Evolutionary conservation across 1,140 invertebrate genomes (phyloP), one percentile per base, ranked within the genome.

Genomic region (Anoplolepis gracilipes): DNA sequence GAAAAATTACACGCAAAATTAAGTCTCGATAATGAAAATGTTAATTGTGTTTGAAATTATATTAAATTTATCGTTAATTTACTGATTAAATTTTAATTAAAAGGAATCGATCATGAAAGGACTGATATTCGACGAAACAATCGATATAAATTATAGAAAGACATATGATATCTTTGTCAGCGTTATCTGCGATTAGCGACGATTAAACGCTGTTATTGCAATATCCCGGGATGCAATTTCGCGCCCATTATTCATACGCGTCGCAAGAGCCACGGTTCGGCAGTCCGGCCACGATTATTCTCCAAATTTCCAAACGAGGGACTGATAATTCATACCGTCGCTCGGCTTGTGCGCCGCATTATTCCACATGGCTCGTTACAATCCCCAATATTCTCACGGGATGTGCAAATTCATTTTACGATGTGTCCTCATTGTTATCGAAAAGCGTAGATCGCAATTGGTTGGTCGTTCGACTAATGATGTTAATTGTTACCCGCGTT

Each of bases 321-420:
- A 16, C 84, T 64, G 84, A 82, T 89, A 88, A 89, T 88, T 86
- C 64, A 89, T 88, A 82, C 22, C 75, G 39, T n/a, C 61, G 30
- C 57, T 36, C 33, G 25, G 39, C 46, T 49, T 49, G 46, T 2
- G n/a, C 46, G 22, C n/a, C 53, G 49, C 62, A 76, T 88, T 82
- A 82, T 86, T 86, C 84, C 70, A 33, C 49, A 19, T 19, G 59
- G 36, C 59, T 77, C 33, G 42, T 57, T 61, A 46, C 65, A 57
- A 85, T 79, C 53, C 53, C 19, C n/a, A 25, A 55, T 72, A 57
- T n/a, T 70, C 65, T 42, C 36, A 5, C 33, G 46, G 46, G 46
- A 70, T 30, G 67, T 61, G 53, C 53, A 61, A 73, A 59, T 73
- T 82, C 53, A 57, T 73, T 79, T 82, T 73, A 82, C 67, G 11